Evolutionary conservation across 2,888 invertebrate species (phyloP).

Genomic region (Xanthia togata): DNA sequence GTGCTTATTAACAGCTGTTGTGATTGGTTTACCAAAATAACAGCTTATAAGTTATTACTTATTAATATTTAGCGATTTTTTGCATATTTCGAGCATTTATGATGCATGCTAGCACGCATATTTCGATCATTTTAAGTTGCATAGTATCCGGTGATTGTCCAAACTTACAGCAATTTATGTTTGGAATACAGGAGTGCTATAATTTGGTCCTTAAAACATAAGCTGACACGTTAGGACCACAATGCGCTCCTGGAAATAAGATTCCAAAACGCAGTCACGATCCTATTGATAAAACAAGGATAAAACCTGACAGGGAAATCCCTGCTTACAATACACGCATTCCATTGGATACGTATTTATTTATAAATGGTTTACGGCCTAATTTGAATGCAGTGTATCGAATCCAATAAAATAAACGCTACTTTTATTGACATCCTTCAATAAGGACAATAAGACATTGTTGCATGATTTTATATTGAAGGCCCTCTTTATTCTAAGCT

Average conservation of each 20-base stretch:
- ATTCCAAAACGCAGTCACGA: constrained; percentile 32
- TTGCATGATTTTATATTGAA: constrained; percentile 32
- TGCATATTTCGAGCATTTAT: not conserved
- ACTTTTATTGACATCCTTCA: constrained; percentile 14
- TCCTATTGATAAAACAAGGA: constrained; percentile 47
- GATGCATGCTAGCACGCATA: not conserved
- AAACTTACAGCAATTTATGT: not conserved
- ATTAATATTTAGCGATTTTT: not conserved
- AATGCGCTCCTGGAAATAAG: constrained; percentile 18
- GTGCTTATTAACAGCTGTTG: not conserved
- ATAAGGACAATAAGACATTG: constrained; percentile 40
- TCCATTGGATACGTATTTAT: constrained; percentile 19
- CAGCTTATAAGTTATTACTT: too few relatives aligned
- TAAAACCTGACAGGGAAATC: constrained; percentile 41
- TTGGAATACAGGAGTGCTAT: not conserved
- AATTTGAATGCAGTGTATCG: constrained; percentile 45
- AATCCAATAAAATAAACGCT: constrained; percentile 34
- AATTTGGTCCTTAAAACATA: not conserved
- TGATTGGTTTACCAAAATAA: not conserved
- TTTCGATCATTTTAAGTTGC: not conserved
- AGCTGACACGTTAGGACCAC: not conserved
- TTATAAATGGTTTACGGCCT: constrained; percentile 42
- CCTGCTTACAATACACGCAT: constrained; percentile 18
- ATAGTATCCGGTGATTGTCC: not conserved
- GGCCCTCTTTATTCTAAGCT: not conserved